Evolutionary conservation across 2,888 invertebrate genomes (phyloP), one percentile per base, ranked within the genome.

Genomic region (Parnassius orleans): DNA sequence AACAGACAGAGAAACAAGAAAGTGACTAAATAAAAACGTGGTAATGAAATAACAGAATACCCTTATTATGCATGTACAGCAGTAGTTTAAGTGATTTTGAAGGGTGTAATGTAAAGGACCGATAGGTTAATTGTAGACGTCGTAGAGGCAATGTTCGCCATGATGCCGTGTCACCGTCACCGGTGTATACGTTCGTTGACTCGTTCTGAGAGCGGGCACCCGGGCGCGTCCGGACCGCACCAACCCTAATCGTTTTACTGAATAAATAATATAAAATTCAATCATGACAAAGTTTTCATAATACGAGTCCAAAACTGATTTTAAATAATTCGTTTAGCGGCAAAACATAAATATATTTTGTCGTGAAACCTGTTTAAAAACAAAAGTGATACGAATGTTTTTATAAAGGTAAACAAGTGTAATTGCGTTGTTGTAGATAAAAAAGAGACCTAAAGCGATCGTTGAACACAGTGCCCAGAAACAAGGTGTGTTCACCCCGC

Each of bases 401-500:
- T 60, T 52, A 63, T 64, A 65, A 65, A 66, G 60, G 62, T 66
- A 63, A 65, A 61, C 64, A 57, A 42, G 59, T 60, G 53, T 63
- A 48, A 65, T 63, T 63, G 63, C 63, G 63, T 56, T 52, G 59
- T 63, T 59, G 63, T 53, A 57, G 57, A 59, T 59, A 59, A 63
- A 63, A 59, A 63, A 52, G 42, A 44, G 42, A 41, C 10, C 48
- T 53, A 57, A 48, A 63, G 53, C 55, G 54, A 50, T 53, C 64
- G 63, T 53, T 72, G 80, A 79, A 80, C 71, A 74, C 76, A 80
- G 44, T 54, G 82, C 80, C 80, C 78, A 79, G 80, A 77, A 78
- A 83, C 80, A 77, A 79, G 72, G 87, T 86, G 73, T 83, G 78
- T 81, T 85, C 78, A 87, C 86, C 86, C 76, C 76, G 72, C 67